Base-by-base conservation (phyloP, 2,888 invertebrate species). In the Hofmannophila pseudospretella region DNA sequence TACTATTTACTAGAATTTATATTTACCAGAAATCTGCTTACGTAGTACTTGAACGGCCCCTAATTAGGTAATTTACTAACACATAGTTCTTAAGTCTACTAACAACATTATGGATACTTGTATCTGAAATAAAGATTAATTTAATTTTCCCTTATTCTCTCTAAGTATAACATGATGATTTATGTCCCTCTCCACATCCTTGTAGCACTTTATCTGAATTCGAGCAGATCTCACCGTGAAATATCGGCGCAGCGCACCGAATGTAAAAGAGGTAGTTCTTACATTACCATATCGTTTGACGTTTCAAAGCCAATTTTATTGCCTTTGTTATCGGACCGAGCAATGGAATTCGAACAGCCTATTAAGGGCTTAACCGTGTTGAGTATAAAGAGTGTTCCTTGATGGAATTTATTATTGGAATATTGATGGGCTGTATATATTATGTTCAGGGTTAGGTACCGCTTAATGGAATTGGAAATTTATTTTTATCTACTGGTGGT, bases 221-320 rank as follows among this genome's bases (percentile, higher is more conserved):
- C 67, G 58, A 69, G 66, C 78, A 75, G 80, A 78, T 79, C 75
- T 68, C 60, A 49, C 67, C 67, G 75, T 80, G 73, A 81, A 82
- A 81, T 81, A 81, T 80, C 72, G 73, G 47, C 56, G 47, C 42
- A 74, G 72, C 68, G 77, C 67, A 59, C 52, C 59, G 81, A 77
- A 82, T 79, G 73, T 67, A 75, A 74, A 76, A 67, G 63, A 69
- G 62, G 58, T 54, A 58, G 63, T 67, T 67, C 67, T 70, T 60
- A 58, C 70, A 82, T 82, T 82, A 80, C 75, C 84, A 82, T 80
- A 80, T 65, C 77, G 76, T 74, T 75, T 78, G 76, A 79, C 76
- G 77, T 74, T 72, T 72, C 67, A 68, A 71, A 76, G 74, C 69
- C 77, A 70, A 78, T 80, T 82, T 80, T 78, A 82, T 81, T 80